Evolutionary conservation across 1,140 invertebrate species (phyloP).

Genomic region (Triops cancriformis): DNA sequence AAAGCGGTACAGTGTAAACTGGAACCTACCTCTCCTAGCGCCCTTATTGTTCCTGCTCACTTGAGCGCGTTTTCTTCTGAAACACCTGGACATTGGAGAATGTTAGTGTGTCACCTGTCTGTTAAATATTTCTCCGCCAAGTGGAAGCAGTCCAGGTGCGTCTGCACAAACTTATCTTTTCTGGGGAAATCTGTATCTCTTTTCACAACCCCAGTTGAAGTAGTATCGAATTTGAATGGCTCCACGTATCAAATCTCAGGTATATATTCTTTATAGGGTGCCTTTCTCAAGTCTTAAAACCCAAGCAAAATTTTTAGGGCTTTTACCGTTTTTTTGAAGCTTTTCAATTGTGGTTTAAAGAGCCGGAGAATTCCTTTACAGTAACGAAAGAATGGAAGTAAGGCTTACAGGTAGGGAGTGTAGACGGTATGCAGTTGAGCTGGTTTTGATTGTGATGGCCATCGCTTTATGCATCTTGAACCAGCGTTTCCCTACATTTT

Average conservation of each 20-base stretch:
- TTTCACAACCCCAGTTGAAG: neutral
- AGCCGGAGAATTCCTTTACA: too few species aligned
- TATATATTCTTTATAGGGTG: neutral
- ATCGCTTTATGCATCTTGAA: neutral
- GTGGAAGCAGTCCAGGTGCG: neutral
- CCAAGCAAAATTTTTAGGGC: neutral
- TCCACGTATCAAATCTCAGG: neutral
- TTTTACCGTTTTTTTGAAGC: neutral
- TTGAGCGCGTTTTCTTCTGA: neutral
- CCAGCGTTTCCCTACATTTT: neutral
- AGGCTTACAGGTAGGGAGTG: neutral
- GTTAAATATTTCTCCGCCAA: neutral
- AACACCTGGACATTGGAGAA: neutral
- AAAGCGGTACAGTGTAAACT: neutral
- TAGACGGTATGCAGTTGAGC: neutral
- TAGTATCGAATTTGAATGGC: neutral
- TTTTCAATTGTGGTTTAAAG: too few species aligned
- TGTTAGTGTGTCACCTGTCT: neutral
- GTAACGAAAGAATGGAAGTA: neutral
- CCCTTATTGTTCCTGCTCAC: neutral
- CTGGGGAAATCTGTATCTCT: neutral
- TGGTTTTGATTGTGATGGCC: neutral
- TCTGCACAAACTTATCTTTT: neutral
- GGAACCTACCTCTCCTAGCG: neutral
- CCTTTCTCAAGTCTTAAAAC: neutral